phyloP scores from a whole-genome alignment of 2,113 vertebrate species.

The Psilopogon haemacephalus region DNA sequence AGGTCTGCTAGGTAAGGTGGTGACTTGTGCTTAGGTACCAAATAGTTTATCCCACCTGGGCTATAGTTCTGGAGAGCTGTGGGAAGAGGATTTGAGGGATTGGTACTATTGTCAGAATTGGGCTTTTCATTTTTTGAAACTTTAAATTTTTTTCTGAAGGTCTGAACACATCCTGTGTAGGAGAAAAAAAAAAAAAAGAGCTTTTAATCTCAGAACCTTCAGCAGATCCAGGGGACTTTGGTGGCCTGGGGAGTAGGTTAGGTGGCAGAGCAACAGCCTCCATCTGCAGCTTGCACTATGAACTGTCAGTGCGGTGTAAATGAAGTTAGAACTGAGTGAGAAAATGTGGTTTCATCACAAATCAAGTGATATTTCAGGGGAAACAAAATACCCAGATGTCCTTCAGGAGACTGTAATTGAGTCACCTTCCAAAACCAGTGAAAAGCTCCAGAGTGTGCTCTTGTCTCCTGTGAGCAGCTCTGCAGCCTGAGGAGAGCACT shows the following conservation, averaged over 20 bases:
- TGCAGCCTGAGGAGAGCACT: constrained; percentile 7
- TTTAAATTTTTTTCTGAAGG: not conserved
- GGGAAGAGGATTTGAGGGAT: not conserved
- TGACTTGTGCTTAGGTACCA: not conserved
- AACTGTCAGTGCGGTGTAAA: not conserved
- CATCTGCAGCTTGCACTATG: not conserved
- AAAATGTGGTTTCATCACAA: constrained; percentile 21
- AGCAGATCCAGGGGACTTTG: not conserved
- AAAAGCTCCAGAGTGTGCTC: constrained; percentile 57
- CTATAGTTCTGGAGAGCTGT: not conserved
- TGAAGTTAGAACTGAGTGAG: constrained; percentile 15
- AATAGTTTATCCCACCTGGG: not conserved
- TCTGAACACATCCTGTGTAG: not conserved
- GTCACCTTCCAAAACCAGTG: constrained; percentile 37
- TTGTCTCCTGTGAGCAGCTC: constrained; percentile 53
- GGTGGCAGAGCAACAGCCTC: not conserved
- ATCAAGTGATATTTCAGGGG: constrained; percentile 44
- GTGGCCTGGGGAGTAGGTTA: not conserved
- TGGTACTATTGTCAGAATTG: not conserved
- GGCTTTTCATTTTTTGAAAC: not conserved
- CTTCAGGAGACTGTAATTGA: constrained; percentile 20
- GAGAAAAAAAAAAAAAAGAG: not conserved
- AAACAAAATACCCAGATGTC: constrained; percentile 31
- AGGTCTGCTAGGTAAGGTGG: no score
- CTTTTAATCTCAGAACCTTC: not conserved